Evolutionary conservation across 2,888 invertebrate species (phyloP), one percentile per base, ranked within the genome.

Genomic region (Odiellus spinosus): DNA sequence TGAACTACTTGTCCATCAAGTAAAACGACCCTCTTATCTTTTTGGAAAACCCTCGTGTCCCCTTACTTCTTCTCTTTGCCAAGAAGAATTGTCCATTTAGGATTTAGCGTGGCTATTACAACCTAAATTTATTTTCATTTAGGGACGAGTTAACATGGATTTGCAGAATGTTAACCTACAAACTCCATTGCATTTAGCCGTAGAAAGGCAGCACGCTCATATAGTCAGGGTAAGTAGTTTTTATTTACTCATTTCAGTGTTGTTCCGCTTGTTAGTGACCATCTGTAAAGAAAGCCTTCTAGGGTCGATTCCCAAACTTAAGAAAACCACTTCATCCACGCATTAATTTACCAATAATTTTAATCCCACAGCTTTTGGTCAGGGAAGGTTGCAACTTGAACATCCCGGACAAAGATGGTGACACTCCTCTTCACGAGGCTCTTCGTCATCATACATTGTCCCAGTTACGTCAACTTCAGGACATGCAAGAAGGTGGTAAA

Each of bases 341-440:
- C n/a, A n/a, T n/a, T n/a, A n/a, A n/a, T n/a, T n/a, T n/a, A n/a
- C n/a, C n/a, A n/a, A n/a, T n/a, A n/a, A n/a, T n/a, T n/a, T n/a
- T n/a, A n/a, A n/a, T n/a, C n/a, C n/a, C n/a, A n/a, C n/a, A 80
- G 79, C 71, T 95, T 54, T 72, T 95, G 57, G 91, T 95, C 14
- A 77, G 87, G 43, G 88, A 90, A 65, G 84, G 84, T 10, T 88
- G 91, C 34, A 87, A 91, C 68, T 73, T 95, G 58, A 93, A 95
- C 67, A 82, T 93, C 53, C 84, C 88, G 41, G 95, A 96, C 68
- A 95, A 95, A 71, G 95, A 95, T 62, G 95, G 95, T 3, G 93
- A 95, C 68, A 85, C 85, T 1, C 68, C 71, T 3, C 63, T 73
- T 15, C 88, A 90, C 67, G 88, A 88, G 63, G 93, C 93, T 17